Evolutionary conservation across 2,113 vertebrate genomes (phyloP).

Genomic region (Chaenocephalus aceratus): DNA sequence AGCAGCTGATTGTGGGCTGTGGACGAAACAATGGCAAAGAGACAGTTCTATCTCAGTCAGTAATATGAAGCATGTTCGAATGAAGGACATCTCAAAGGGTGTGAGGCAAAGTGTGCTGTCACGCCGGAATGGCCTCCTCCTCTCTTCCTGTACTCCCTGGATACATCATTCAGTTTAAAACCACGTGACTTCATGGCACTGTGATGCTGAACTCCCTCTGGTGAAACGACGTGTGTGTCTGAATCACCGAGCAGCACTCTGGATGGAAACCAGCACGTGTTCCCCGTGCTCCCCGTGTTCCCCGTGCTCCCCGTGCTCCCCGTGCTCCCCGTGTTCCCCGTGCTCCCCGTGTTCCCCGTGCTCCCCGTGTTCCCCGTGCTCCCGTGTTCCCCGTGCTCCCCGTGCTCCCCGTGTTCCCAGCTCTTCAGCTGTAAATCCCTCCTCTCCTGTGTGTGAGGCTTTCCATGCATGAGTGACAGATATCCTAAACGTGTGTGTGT

Average conservation of each 20-base stretch:
- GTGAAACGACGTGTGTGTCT: neutral
- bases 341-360: too few species aligned
- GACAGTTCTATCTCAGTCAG: neutral
- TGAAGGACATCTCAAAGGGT: slow-evolving; percentile 46
- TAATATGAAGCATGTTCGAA: slow-evolving; percentile 41
- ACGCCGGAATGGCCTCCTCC: slow-evolving; percentile 30
- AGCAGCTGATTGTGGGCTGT: neutral
- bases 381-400: slow-evolving; percentile 40
- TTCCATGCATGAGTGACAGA: slow-evolving; percentile 42
- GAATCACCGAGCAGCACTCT: neutral
- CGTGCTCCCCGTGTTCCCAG: slow-evolving; percentile 39
- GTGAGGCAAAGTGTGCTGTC: slow-evolving; percentile 23
- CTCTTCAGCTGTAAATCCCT: slow-evolving; percentile 46
- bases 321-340: too few species aligned
- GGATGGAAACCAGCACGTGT: slow-evolving; percentile 30
- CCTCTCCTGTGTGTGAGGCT: slow-evolving; percentile 33
- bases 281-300: too few species aligned
- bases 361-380: slow-evolving; percentile 52
- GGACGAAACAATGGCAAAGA: neutral
- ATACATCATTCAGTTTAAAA: slow-evolving; percentile 17
- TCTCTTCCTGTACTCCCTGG: slow-evolving; percentile 30
- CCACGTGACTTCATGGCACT: slow-evolving; percentile 3
- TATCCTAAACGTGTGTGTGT: neutral
- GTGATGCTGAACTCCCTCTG: neutral
- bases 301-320: too few species aligned